Evolutionary conservation across 2,113 vertebrate species (phyloP).

Genomic region (Carassius carassius): DNA sequence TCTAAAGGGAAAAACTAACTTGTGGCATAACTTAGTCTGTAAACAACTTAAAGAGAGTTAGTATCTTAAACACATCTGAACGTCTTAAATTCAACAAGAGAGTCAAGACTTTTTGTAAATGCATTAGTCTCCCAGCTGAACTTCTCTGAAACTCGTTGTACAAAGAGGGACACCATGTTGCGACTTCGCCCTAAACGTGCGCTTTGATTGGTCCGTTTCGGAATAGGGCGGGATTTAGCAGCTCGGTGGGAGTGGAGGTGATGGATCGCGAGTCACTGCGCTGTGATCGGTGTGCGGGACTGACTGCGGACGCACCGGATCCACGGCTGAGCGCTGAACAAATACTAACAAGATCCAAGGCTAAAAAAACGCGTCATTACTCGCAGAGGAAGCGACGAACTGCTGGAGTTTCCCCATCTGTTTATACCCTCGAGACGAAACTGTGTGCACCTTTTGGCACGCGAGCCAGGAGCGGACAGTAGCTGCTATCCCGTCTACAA

Average conservation of each 20-base stretch:
- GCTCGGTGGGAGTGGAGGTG: slow-evolving; percentile 35
- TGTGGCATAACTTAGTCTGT: no score
- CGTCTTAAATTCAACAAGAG: neutral
- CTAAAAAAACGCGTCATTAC: slow-evolving; percentile 10
- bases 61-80: neutral
- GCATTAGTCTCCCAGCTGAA: neutral
- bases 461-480: slow-evolving; percentile 35
- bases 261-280: slow-evolving; percentile 26
- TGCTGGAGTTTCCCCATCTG: slow-evolving; percentile 24
- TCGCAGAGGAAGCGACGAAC: neutral
- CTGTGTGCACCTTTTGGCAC: neutral
- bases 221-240: neutral
- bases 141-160: slow-evolving; percentile 17
- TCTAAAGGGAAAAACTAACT: neutral
- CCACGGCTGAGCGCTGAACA: slow-evolving; percentile 5
- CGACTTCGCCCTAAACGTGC: neutral
- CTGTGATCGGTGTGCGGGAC: slow-evolving; percentile 13
- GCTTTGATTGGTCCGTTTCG: neutral
- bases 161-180: slow-evolving; percentile 19
- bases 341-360: slow-evolving; percentile 1
- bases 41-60: neutral
- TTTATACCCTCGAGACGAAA: neutral
- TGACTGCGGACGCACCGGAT: slow-evolving; percentile 26
- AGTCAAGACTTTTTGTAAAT: neutral
- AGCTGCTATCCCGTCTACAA: slow-evolving; percentile 16